Base-by-base conservation (phyloP, 2,797 vertebrate species). In the Apogon hyalosoma region DNA sequence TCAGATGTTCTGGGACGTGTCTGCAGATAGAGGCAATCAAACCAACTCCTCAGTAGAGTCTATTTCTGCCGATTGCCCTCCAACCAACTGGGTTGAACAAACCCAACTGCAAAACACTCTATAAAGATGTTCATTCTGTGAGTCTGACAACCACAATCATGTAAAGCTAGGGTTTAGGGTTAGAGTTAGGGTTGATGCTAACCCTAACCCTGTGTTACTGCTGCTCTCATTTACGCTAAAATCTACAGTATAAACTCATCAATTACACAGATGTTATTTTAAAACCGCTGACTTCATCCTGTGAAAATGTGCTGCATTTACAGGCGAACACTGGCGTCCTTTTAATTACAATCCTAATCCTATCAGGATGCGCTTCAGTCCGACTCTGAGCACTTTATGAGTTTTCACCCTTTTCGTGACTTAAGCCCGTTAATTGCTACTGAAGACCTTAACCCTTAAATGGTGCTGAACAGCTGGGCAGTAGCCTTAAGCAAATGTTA, bases 1-100 rank as follows among this genome's bases (percentile, higher is more conserved):
- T 78, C 66, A 80, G 63, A 66, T 74, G 64, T 61, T 66, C 14
- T 4, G 46, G 31, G 49, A 8, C 41, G 46, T 36, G 72, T 59
- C 61, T 64, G 56, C 9, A 3, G 43, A 9, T 3, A 9, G 60
- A 38, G 70, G 68, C 45, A 18, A 68, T 74, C 43, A 15, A 28
- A 72, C 49, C 72, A 59, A 66, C 24, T 9, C n/a, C 43, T 69
- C 13, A 1, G 13, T 9, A 3, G 13, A 3, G 51, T 13, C 28
- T 46, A 38, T 65, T 55, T 47, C 28, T 38, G 14, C 24, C 24
- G 52, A 54, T n/a, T 31, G 11, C 15, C 31, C 46, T 33, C 33
- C 43, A 21, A 54, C 14, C 36, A 41, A 33, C n/a, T n/a, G n/a
- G 42, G 45, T 1, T 38, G 4, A 58, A 21, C 13, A 12, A 14